Conservation (phyloP, 2,797 vertebrate genomes). For the Triplophysa bombifrons region DNA sequence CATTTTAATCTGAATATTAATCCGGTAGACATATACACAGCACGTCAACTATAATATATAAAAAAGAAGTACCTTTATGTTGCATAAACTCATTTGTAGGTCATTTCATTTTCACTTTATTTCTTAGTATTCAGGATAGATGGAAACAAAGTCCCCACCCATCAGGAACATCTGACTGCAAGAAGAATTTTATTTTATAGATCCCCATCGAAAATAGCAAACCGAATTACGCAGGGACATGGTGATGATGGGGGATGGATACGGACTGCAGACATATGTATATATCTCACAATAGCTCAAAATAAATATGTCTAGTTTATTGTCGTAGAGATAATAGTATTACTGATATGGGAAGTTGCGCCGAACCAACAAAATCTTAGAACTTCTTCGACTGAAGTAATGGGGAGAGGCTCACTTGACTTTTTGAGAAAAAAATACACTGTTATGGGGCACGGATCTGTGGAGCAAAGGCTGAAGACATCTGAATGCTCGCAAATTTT, state of each 20-base stretch:
- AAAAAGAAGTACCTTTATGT: background rate
- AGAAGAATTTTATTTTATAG: background rate
- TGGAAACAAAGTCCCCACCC: background rate
- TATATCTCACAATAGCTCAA: background rate
- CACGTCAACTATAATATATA: background rate
- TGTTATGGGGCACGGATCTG: constrained; percentile 79
- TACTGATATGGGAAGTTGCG: background rate
- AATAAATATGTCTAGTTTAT: background rate
- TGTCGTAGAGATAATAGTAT: background rate
- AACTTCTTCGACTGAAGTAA: constrained; percentile 84
- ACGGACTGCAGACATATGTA: background rate
- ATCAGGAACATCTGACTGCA: background rate
- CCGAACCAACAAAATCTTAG: constrained; percentile 77
- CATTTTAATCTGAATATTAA: background rate
- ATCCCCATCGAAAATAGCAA: background rate
- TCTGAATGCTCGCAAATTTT: constrained; percentile 77
- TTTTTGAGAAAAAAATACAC: constrained; percentile 87
- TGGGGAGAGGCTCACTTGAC: constrained; percentile 89
- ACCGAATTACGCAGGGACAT: background rate
- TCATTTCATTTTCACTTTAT: background rate
- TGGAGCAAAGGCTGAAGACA: constrained; percentile 42
- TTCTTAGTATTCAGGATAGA: background rate
- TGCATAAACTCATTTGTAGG: background rate
- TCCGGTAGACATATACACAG: background rate
- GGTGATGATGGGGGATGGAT: background rate